phyloP scores from a whole-genome alignment of 1,140 invertebrate species.

The Leguminivora glycinivorella region DNA sequence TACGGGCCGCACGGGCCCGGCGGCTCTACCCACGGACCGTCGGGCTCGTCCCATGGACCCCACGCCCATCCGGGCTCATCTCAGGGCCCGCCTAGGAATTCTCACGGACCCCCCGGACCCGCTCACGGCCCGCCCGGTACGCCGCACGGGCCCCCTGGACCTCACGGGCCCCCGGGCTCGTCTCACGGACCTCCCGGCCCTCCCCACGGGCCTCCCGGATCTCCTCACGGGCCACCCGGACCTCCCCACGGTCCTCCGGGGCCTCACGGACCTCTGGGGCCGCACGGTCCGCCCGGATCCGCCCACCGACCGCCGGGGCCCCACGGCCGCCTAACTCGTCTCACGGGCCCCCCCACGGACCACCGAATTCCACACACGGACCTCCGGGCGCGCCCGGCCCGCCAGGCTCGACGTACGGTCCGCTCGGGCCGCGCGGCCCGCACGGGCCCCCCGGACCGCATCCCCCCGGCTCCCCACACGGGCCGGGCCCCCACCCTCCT shows the following conservation, averaged over 20 bases:
- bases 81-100: constrained; percentile 51
- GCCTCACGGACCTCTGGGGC: constrained; percentile 28
- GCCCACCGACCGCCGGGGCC: constrained; percentile 55
- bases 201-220: constrained; percentile 31
- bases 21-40: constrained; percentile 12
- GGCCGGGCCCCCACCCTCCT: constrained; percentile 30
- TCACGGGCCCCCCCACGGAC: constrained; percentile 37
- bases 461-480: constrained; percentile 31
- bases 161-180: constrained; percentile 37
- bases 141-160: constrained; percentile 52
- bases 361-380: too few relatives aligned
- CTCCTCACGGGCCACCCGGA: constrained; percentile 18
- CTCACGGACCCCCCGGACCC: constrained; percentile 21
- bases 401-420: constrained; percentile 33
- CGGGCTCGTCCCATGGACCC: constrained; percentile 39
- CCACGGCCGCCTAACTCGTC: constrained; percentile 30
- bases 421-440: constrained; percentile 33
- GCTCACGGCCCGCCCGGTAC: constrained; percentile 34
- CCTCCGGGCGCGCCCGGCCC: constrained; percentile 32
- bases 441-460: constrained; percentile 37
- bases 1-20: constrained; percentile 28
- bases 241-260: constrained; percentile 17
- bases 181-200: constrained; percentile 30
- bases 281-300: constrained; percentile 25
- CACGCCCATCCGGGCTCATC: constrained; percentile 69